phyloP scores from a whole-genome alignment of 2,113 vertebrate genomes.

The Oreochromis niloticus region DNA sequence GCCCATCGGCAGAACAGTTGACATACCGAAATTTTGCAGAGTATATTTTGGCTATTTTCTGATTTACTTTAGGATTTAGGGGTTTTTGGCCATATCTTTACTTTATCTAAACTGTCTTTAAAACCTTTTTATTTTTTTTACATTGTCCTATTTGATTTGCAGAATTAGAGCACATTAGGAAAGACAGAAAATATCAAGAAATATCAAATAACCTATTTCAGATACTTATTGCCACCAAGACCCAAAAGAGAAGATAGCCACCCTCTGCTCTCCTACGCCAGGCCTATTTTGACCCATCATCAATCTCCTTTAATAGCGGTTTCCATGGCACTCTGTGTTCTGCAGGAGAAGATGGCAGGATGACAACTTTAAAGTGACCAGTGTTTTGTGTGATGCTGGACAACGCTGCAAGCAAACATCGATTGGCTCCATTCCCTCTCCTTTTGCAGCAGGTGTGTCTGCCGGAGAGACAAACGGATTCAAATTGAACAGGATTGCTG shows the following conservation, averaged over 20 bases:
- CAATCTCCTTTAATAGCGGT: slow-evolving; percentile 29
- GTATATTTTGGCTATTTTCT: background rate
- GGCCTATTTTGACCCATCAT: slow-evolving; percentile 8
- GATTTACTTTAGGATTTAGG: background rate
- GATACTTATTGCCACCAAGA: background rate
- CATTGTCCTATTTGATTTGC: background rate
- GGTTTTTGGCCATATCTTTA: background rate
- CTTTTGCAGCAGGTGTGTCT: slow-evolving; percentile 14
- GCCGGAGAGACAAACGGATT: background rate
- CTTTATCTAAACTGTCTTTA: background rate
- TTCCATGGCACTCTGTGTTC: slow-evolving; percentile 18
- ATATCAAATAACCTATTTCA: background rate
- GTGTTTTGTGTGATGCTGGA: slow-evolving; percentile 27
- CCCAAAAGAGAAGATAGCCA: background rate
- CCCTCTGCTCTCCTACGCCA: background rate
- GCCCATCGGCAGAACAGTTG: slow-evolving; percentile 7
- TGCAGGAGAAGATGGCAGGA: background rate
- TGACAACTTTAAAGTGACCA: slow-evolving; percentile 13
- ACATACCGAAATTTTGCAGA: background rate
- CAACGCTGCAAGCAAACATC: background rate
- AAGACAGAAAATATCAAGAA: background rate
- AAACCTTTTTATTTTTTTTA: background rate
- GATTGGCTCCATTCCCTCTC: background rate
- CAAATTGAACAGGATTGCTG: background rate
- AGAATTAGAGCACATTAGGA: background rate